Percentiles rank a stretch among this genome's conserved stretches.
Evolutionary conservation across 2,113 vertebrate species (phyloP).

Genomic region (Apeltes quadracus): DNA sequence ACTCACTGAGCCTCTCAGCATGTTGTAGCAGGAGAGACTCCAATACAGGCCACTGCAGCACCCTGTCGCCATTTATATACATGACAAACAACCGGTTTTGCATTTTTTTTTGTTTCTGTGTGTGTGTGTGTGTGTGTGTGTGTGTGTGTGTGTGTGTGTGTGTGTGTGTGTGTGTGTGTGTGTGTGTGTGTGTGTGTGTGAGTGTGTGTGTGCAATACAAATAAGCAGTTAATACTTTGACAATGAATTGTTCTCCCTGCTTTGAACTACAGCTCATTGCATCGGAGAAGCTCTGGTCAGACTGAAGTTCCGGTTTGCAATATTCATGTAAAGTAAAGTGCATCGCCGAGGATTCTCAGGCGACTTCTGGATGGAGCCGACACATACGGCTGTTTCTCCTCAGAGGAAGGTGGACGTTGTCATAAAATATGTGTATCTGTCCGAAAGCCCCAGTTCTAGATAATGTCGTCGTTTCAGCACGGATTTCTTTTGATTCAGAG

Average conservation of each 20-base stretch:
- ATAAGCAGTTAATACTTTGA: too few relatives aligned
- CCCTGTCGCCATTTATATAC: background rate
- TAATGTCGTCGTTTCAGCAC: conserved; percentile 2
- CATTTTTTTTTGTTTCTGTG: too few relatives aligned
- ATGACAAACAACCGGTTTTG: conserved; percentile 5
- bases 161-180: too few relatives aligned
- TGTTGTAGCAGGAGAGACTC: conserved; percentile 1
- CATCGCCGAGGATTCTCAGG: background rate
- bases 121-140: too few relatives aligned
- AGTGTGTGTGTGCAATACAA: too few relatives aligned
- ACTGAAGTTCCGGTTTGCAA: background rate
- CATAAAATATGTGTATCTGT: background rate
- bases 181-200: too few relatives aligned
- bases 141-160: too few relatives aligned
- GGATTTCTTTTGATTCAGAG: conserved; percentile 6
- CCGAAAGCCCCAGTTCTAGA: background rate
- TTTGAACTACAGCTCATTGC: background rate
- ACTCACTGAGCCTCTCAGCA: conserved; percentile 29
- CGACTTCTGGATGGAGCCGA: background rate
- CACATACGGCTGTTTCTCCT: background rate
- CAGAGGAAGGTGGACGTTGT: background rate
- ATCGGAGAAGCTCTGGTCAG: background rate
- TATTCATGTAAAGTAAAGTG: background rate
- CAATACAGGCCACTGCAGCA: background rate
- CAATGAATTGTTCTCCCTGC: background rate